Evolutionary conservation across 2,888 invertebrate species (phyloP).

Genomic region (Scaeva pyrastri): DNA sequence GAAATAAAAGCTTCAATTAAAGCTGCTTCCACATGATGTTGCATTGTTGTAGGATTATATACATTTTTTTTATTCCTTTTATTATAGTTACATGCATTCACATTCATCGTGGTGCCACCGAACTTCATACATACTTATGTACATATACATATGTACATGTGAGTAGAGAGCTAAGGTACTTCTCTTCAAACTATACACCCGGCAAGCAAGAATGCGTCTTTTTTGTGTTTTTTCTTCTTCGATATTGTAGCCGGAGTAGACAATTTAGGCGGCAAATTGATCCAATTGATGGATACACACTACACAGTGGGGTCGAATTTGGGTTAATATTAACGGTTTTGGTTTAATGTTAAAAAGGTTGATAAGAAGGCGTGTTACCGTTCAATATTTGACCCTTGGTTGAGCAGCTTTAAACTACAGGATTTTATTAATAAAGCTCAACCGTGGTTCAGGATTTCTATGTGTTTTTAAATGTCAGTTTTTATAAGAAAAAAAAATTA

Average conservation of each 20-base stretch:
- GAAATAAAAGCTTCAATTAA: slow-evolving; percentile 62
- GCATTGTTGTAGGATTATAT: slow-evolving; percentile 36
- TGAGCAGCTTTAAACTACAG: too few relatives aligned
- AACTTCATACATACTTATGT: too few relatives aligned
- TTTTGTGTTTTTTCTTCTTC: background rate
- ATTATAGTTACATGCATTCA: slow-evolving; percentile 34
- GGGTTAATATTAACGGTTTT: background rate
- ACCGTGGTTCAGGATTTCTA: too few relatives aligned
- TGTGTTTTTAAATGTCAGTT: too few relatives aligned
- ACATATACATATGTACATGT: too few relatives aligned
- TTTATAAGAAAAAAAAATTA: too few relatives aligned
- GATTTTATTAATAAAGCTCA: too few relatives aligned
- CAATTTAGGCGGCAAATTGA: slow-evolving; percentile 45
- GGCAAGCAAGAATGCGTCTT: slow-evolving; percentile 50
- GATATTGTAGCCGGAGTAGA: slow-evolving; percentile 36
- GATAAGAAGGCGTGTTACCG: too few relatives aligned
- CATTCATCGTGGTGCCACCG: slow-evolving; percentile 54
- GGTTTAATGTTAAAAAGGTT: too few relatives aligned
- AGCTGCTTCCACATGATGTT: slow-evolving; percentile 45
- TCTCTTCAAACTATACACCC: slow-evolving; percentile 14
- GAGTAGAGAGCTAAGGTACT: background rate
- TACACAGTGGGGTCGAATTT: slow-evolving; percentile 42
- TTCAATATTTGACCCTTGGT: too few relatives aligned
- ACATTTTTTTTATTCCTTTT: slow-evolving; percentile 1
- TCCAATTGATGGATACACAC: background rate